Evolutionary conservation across 2,888 invertebrate species (phyloP).

Genomic region (Pediacus dermestoides): DNA sequence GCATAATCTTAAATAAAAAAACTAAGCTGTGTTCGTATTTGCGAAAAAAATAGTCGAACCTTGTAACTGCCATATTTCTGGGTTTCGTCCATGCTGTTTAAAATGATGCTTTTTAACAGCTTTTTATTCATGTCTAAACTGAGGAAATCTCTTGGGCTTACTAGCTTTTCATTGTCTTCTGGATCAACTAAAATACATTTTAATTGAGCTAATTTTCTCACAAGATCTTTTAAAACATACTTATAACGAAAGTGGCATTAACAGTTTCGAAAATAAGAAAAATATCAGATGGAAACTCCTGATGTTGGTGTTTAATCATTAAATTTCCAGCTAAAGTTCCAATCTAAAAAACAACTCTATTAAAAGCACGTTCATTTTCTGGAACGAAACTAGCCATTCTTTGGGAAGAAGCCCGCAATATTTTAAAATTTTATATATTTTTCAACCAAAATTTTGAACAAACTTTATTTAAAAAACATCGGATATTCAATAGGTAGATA

Average conservation of each 20-base stretch:
- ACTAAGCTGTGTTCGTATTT: too few species aligned
- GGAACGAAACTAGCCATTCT: too few species aligned
- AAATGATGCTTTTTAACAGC: slow-evolving; percentile 50
- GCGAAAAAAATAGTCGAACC: too few species aligned
- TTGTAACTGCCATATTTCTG: slow-evolving; percentile 42
- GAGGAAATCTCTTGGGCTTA: slow-evolving; percentile 44
- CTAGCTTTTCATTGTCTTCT: slow-evolving; percentile 25
- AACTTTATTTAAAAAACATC: too few species aligned
- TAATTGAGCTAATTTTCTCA: too few species aligned
- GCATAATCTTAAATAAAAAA: slow-evolving; percentile 76
- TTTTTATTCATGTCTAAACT: slow-evolving; percentile 50
- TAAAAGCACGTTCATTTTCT: too few species aligned
- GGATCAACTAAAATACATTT: slow-evolving; percentile 38
- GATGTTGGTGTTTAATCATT: slow-evolving; percentile 63
- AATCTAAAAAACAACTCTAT: too few species aligned
- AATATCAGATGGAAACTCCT: slow-evolving; percentile 71
- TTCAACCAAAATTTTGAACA: too few species aligned
- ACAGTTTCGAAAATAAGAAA: slow-evolving; percentile 62
- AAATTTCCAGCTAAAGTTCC: slow-evolving; percentile 73
- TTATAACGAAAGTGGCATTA: slow-evolving; percentile 52
- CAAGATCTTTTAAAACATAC: too few species aligned
- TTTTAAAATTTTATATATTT: too few species aligned
- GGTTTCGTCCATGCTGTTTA: slow-evolving; percentile 49
- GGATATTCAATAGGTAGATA: too few species aligned
- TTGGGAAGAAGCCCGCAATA: too few species aligned